Evolutionary conservation across 2,797 vertebrate species (phyloP), one percentile per base, ranked within the genome.

Genomic region (Cossypha polioptera): DNA sequence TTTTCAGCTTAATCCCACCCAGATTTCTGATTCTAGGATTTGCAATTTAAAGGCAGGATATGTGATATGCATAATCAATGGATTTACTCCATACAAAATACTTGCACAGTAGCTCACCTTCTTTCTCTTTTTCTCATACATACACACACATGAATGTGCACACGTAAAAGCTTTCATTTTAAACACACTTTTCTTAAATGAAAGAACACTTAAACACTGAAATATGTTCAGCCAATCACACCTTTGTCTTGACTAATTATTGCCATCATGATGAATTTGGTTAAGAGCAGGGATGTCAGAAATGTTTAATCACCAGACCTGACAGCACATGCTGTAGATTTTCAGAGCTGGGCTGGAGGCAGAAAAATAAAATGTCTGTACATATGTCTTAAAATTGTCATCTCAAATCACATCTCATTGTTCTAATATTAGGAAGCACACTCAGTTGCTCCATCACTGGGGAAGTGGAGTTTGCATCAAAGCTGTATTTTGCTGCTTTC

Each of bases 1-100:
- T 86, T 83, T 90, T 86, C 83, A 92, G 92, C 28, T 92, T 97
- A 97, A 97, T 97, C 96, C 92, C 91, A 94, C 83, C 73, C 92
- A 94, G 75, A 95, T 96, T 94, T 95, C 87, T 92, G 79, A 94
- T 95, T 96, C 93, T 85, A 91, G 85, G 62, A 95, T 88, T 95
- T 93, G 68, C 75, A 83, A 29, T 95, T 93, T 95, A 88, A 91
- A 93, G 54, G 48, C 28, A 88, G 43, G 36, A 35, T 94, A 80
- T 88, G 87, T 68, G 77, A 81, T 62, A 28, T 36, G 81, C 88
- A 88, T 94, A 95, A 94, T 54, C 77, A 86, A 79, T 92, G 57
- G 16, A 50, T 80, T 59, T 89, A 33, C 31, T 82, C 24, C 13
- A 15, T 53, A 58, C 9, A 40, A 21, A 59, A 78, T 10, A 55